phyloP scores from a whole-genome alignment of 2,797 vertebrate genomes.

The Hoplostethus atlanticus region DNA sequence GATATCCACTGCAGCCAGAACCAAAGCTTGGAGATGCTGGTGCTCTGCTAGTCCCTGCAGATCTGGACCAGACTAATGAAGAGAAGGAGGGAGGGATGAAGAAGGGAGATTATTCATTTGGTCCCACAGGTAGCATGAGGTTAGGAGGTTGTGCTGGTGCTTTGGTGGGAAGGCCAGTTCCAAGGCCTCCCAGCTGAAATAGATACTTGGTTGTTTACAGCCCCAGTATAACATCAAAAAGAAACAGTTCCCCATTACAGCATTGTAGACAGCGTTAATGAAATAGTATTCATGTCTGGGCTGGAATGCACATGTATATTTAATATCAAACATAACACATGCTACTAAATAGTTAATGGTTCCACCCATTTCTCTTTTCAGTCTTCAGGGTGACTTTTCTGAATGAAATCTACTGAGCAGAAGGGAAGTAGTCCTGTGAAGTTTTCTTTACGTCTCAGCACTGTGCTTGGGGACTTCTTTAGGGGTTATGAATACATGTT shows the following conservation, averaged over 20 bases:
- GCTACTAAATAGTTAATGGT: not conserved
- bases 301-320: not conserved
- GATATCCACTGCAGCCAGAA: constrained; percentile 77
- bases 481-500: not conserved
- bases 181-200: constrained; percentile 4
- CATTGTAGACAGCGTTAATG: not conserved
- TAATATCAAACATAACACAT: not conserved
- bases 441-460: not conserved
- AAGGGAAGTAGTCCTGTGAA: not conserved
- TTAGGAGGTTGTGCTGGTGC: constrained; percentile 23
- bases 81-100: constrained; percentile 15
- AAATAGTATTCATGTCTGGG: not conserved
- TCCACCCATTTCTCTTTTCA: not conserved
- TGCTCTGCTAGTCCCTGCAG: constrained; percentile 71
- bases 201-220: constrained; percentile 19
- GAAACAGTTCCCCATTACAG: not conserved
- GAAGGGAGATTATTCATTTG: constrained; percentile 40
- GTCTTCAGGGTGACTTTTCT: constrained; percentile 1
- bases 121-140: constrained; percentile 49
- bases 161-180: constrained; percentile 25
- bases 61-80: constrained; percentile 68
- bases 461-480: not conserved
- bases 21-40: constrained; percentile 75
- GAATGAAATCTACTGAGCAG: not conserved
- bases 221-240: not conserved